These are phyloP conservation scores for Lepetodrilus schrolli DNA, from an alignment of 2,888 invertebrate genomes.

Conservation along the genomic window DNA sequence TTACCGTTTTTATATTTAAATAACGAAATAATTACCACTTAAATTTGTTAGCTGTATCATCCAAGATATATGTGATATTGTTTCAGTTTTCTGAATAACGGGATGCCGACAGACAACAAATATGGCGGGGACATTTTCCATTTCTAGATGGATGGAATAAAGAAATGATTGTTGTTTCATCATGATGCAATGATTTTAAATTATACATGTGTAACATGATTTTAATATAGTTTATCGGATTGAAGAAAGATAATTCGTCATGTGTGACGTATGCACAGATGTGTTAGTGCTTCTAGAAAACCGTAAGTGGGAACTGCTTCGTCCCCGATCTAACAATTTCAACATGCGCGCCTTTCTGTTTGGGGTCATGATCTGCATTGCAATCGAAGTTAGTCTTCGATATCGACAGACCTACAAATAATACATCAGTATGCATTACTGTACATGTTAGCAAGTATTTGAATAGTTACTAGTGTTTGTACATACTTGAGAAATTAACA, in stretches of 20 bases:
- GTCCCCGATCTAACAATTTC: constrained; percentile 17
- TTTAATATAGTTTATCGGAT: background rate
- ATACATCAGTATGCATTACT: no score
- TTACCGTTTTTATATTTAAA: no score
- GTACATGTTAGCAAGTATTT: no score
- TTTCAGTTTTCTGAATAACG: no score
- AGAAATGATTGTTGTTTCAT: background rate
- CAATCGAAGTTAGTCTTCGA: background rate
- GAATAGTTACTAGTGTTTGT: no score
- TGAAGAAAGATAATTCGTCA: constrained; percentile 65
- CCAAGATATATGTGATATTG: no score
- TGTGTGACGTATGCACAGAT: constrained; percentile 97
- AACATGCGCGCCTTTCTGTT: constrained; percentile 20
- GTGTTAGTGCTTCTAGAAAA: constrained; percentile 91
- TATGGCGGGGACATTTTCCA: constrained; percentile 23
- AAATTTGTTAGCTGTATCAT: no score
- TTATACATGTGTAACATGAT: constrained; percentile 5
- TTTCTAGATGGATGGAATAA: constrained; percentile 1
- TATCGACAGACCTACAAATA: background rate
- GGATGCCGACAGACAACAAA: no score
- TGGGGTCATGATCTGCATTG: constrained; percentile 5
- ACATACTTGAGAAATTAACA: no score
- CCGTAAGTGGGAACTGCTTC: constrained; percentile 79
- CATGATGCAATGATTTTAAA: background rate
- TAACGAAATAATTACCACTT: no score